These are phyloP conservation scores for Eudasyphora cyanicolor DNA, from an alignment of 2,888 invertebrate genomes.

Conservation along the genomic window DNA sequence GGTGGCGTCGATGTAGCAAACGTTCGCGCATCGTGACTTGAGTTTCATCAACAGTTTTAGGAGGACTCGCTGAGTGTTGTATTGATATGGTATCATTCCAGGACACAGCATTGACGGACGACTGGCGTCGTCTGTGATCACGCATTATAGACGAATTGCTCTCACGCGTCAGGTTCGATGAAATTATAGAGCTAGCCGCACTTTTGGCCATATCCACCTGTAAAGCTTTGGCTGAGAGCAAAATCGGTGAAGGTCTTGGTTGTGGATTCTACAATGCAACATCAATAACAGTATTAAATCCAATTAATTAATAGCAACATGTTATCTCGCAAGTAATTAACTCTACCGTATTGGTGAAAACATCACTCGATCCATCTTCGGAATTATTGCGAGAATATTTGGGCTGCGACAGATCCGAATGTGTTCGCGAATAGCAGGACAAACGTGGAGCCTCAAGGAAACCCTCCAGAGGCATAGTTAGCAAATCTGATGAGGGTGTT, in stretches of 20 bases:
- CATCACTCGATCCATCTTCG: slow-evolving; percentile 89
- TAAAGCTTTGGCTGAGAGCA: slow-evolving; percentile 43
- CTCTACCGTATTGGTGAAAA: slow-evolving; percentile 85
- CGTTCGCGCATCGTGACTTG: slow-evolving; percentile 75
- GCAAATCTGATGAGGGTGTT: slow-evolving; percentile 89
- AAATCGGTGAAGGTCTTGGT: slow-evolving; percentile 26
- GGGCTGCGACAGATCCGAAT: slow-evolving; percentile 80
- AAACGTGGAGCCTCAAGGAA: slow-evolving; percentile 92
- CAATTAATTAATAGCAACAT: slow-evolving; percentile 24
- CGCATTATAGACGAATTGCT: slow-evolving; percentile 52
- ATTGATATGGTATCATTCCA: slow-evolving; percentile 79
- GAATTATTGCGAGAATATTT: slow-evolving; percentile 81
- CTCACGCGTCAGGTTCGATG: slow-evolving; percentile 71
- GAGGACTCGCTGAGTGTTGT: slow-evolving; percentile 67
- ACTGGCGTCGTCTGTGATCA: slow-evolving; percentile 76
- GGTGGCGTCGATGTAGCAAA: slow-evolving; percentile 76
- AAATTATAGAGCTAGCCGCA: slow-evolving; percentile 71
- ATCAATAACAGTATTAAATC: neutral
- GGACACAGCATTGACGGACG: slow-evolving; percentile 79
- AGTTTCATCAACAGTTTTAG: slow-evolving; percentile 48
- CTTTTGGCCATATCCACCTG: slow-evolving; percentile 63
- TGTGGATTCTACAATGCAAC: slow-evolving; percentile 35
- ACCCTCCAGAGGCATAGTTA: slow-evolving; percentile 91
- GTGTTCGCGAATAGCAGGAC: slow-evolving; percentile 86
- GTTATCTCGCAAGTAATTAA: slow-evolving; percentile 9